These are phyloP conservation scores for Lampris megalopsis DNA, from an alignment of 2,113 vertebrate species.

Conservation along the genomic window DNA sequence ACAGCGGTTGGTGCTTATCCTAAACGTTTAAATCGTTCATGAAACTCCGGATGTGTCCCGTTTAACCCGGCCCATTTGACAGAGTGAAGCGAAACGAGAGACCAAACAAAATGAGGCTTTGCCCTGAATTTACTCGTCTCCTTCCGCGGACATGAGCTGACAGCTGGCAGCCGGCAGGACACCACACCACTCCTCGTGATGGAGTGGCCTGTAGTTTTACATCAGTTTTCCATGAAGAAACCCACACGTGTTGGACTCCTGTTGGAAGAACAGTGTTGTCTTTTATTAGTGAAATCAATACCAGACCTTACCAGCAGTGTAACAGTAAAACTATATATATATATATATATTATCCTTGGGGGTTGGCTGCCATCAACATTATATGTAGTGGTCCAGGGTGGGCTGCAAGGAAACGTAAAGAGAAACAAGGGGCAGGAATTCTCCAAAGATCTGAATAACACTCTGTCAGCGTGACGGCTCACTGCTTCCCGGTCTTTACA, in stretches of 20 bases:
- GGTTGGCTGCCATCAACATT: conserved; percentile 52
- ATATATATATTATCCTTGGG: conserved; percentile 31
- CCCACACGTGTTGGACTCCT: neutral
- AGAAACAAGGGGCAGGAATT: conserved; percentile 41
- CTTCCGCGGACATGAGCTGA: conserved; percentile 26
- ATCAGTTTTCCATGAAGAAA: too few relatives aligned
- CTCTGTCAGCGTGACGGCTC: conserved; percentile 71
- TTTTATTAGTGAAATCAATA: neutral
- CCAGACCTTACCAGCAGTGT: too few relatives aligned
- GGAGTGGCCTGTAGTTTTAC: too few relatives aligned
- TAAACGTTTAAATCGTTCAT: conserved; percentile 16
- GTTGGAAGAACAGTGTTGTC: conserved; percentile 1
- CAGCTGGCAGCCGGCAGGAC: neutral
- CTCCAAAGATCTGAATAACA: conserved; percentile 68
- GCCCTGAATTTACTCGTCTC: neutral
- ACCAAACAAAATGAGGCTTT: neutral
- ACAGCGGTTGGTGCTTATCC: neutral
- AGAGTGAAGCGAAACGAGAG: neutral
- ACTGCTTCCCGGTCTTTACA: conserved; percentile 53
- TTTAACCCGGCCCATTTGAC: conserved; percentile 23
- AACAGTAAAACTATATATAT: too few relatives aligned
- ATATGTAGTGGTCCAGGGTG: conserved; percentile 70
- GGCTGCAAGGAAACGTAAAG: conserved; percentile 37
- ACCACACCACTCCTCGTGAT: too few relatives aligned
- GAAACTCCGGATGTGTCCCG: conserved; percentile 8